These are phyloP conservation scores for Flexamia atlantica DNA, from an alignment of 2,888 invertebrate species.

Conservation along the genomic window DNA sequence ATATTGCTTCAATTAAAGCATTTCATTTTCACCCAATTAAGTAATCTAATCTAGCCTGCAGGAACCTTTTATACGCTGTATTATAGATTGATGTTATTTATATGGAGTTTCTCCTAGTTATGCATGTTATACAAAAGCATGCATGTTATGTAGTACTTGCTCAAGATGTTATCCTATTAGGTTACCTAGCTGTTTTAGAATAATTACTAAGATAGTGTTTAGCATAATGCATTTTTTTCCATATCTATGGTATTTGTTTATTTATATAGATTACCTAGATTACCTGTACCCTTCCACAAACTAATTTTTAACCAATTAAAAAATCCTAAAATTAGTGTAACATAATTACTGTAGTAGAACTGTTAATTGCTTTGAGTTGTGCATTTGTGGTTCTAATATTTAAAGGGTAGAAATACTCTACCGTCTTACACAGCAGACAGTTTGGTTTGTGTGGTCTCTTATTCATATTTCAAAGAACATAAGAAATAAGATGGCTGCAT, in stretches of 20 bases:
- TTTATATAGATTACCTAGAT: not conserved
- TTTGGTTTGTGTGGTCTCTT: too few species aligned
- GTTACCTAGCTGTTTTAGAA: not conserved
- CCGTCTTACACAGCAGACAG: too few species aligned
- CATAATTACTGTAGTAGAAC: too few species aligned
- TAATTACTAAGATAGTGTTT: not conserved
- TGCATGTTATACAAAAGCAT: slow-evolving; percentile 25
- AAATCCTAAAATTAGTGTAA: too few species aligned
- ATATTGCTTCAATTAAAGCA: too few species aligned
- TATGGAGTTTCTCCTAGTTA: not conserved
- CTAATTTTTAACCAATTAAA: not conserved
- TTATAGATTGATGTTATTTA: not conserved
- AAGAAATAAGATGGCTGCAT: too few species aligned
- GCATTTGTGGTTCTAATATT: too few species aligned
- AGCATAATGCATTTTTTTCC: not conserved
- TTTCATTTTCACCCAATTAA: too few species aligned
- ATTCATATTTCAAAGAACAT: too few species aligned
- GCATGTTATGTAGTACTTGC: slow-evolving; percentile 19
- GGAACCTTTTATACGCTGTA: not conserved
- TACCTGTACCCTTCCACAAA: not conserved
- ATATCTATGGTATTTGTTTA: not conserved
- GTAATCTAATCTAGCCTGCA: not conserved
- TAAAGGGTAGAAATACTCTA: too few species aligned
- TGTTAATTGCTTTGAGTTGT: too few species aligned
- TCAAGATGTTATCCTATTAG: slow-evolving; percentile 23